Percentiles rank a stretch among this genome's conserved stretches.
These are phyloP conservation scores for Promerops cafer DNA, from an alignment of 2,113 vertebrate species.

Conservation along the genomic window DNA sequence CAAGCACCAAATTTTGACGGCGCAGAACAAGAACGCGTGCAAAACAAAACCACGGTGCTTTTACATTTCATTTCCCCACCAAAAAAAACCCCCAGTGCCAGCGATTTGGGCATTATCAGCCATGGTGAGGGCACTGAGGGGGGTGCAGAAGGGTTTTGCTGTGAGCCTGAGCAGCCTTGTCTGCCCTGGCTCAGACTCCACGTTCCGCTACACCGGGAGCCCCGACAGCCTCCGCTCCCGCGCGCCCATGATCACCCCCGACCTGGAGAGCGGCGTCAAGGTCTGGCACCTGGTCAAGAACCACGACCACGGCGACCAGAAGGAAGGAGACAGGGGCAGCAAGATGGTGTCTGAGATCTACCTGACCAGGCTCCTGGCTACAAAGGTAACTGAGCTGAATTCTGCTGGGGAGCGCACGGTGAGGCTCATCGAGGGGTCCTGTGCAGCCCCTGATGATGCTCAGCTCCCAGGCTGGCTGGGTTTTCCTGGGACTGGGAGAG, in stretches of 20 bases:
- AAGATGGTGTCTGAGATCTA: conserved; percentile 99
- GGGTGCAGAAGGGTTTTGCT: not conserved
- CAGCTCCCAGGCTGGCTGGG: fast-evolving
- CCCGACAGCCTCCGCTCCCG: conserved; percentile 96
- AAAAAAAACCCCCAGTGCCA: too few relatives aligned
- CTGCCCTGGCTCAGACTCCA: conserved; percentile 79
- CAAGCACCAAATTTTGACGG: fast-evolving
- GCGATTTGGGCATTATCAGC: fast-evolving
- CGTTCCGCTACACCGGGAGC: conserved; percentile 95
- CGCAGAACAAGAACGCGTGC: fast-evolving
- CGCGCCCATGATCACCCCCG: conserved; percentile 96
- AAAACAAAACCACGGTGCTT: fast-evolving
- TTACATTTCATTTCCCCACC: not conserved
- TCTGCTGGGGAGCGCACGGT: fast-evolving
- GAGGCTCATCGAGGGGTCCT: too few relatives aligned
- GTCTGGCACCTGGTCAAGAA: conserved; percentile 99
- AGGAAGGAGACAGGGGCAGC: conserved; percentile 94
- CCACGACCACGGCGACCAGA: conserved; percentile 97
- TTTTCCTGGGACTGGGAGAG: not conserved
- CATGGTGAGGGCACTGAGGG: fast-evolving
- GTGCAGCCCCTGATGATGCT: not conserved
- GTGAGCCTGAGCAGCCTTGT: not conserved
- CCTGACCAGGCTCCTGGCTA: conserved; percentile 92
- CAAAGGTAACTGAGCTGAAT: conserved; percentile 79
- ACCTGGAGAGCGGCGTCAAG: conserved; percentile 95